A percentile compares a stretch with the other conserved stretches of the same genome.
Conservation (phyloP, 2,888 invertebrate species). For the Cryptus armator region DNA sequence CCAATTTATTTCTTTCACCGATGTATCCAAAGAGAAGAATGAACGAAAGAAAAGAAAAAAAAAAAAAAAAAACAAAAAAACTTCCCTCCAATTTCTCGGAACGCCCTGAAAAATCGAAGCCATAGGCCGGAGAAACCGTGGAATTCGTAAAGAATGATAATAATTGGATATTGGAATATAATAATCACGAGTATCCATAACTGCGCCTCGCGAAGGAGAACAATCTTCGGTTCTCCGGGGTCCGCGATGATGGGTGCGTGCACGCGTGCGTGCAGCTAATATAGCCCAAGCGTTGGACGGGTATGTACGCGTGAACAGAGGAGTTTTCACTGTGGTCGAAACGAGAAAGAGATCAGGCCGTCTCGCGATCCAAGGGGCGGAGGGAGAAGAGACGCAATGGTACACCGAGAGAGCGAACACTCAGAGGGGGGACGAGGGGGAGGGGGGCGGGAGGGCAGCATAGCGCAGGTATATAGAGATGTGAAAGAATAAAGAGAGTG, state of each 20-base stretch:
- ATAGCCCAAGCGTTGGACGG: slow-evolving; percentile 55
- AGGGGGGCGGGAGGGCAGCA: not conserved
- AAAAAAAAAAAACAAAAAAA: slow-evolving; percentile 1
- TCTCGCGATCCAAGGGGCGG: not conserved
- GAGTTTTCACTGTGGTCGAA: slow-evolving; percentile 60
- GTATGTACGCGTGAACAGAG: slow-evolving; percentile 64
- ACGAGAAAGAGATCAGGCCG: slow-evolving; percentile 18
- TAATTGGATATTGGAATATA: slow-evolving; percentile 69
- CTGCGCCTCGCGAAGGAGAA: slow-evolving; percentile 59
- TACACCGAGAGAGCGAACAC: slow-evolving; percentile 16
- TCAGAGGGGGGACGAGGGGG: not conserved
- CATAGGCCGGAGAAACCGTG: not conserved
- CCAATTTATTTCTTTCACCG: slow-evolving; percentile 55
- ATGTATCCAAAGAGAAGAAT: slow-evolving; percentile 12
- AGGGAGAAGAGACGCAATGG: not conserved
- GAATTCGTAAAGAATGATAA: slow-evolving; percentile 67
- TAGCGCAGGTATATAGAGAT: not conserved
- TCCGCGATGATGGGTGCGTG: slow-evolving; percentile 62
- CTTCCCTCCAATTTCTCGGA: slow-evolving; percentile 53
- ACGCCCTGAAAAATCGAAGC: slow-evolving; percentile 22
- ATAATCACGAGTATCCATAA: slow-evolving; percentile 64
- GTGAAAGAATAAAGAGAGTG: slow-evolving; percentile 11
- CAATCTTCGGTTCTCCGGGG: slow-evolving; percentile 37
- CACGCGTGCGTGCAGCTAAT: slow-evolving; percentile 71
- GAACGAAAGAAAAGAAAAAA: not conserved